phyloP scores from a whole-genome alignment of 2,113 vertebrate species.

The Corvus moneduloides region DNA sequence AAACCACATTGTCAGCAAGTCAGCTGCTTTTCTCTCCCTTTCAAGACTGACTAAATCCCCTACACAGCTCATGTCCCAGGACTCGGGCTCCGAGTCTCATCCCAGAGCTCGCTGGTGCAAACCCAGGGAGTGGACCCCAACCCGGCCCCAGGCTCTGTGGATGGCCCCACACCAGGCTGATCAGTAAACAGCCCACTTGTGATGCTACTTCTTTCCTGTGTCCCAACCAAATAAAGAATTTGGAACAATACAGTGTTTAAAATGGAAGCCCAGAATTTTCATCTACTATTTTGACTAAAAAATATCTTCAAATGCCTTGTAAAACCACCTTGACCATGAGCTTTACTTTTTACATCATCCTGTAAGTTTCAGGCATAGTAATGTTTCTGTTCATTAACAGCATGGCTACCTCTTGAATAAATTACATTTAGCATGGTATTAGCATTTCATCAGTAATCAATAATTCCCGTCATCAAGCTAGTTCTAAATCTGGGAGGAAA shows the following conservation, averaged over 20 bases:
- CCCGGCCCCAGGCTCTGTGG: too few species aligned
- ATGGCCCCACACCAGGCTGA: background rate
- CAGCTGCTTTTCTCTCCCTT: background rate
- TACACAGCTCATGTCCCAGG: fast-evolving
- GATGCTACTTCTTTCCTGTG: background rate
- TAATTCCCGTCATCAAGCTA: background rate
- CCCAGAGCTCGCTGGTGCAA: background rate
- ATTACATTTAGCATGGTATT: background rate
- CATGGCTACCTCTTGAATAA: background rate
- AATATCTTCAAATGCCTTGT: background rate
- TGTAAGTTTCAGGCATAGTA: background rate
- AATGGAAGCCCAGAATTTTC: background rate
- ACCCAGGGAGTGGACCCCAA: background rate
- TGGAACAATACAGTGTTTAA: background rate
- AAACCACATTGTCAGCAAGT: background rate
- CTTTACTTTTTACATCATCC: background rate
- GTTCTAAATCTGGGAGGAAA: background rate
- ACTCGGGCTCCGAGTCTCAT: background rate
- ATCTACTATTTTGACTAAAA: background rate
- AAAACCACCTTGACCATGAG: background rate
- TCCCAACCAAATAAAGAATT: background rate
- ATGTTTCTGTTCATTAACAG: background rate
- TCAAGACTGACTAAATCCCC: background rate
- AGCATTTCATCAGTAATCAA: constrained; percentile 1
- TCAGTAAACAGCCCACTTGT: background rate